Base-by-base conservation (phyloP, 2,888 invertebrate genomes). In the Drosophila gaucha region DNA sequence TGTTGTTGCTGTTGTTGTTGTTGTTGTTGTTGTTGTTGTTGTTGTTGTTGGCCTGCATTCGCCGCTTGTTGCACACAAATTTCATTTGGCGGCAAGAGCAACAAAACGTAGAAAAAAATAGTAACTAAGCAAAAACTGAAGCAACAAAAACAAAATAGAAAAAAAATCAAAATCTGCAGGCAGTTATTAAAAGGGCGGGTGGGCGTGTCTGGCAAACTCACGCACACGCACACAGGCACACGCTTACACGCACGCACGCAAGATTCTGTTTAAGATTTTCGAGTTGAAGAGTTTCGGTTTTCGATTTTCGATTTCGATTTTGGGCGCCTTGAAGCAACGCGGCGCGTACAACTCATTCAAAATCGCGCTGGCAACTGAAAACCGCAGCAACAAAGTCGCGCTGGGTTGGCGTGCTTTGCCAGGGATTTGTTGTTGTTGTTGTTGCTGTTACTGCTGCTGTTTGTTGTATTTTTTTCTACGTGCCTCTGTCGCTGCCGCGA, bases 301-400 rank as follows among this genome's bases (percentile, higher is more conserved):
- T 51, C 28, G 18, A 31, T 31, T 31, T 38, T 38, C 47, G 22
- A 14, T 60, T 44, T 51, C 12, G 46, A 3, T 44, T 57, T 47
- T 58, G 35, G 54, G 44, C 55, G 58, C 52, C 65, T 58, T n/a
- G 26, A 63, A 70, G 74, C 66, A 58, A 75, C 70, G 68, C 76
- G 71, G 47, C 86, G 86, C 88, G 86, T 89, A 80, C 89, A 88
- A 82, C 83, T 88, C 90, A 90, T 86, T 90, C 91, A 90, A 87
- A 91, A 90, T 90, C 91, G 88, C 90, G 91, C 85, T 90, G 89
- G 90, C 88, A 90, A 91, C 90, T 91, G 84, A 91, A 90, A 89
- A 78, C 77, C 74, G 76, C 74, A 85, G 80, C 87, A 86, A 88
- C 80, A 87, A 85, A 83, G 88, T 87, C 76, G 74, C 72, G 76